Evolutionary conservation across 2,113 vertebrate species (phyloP).

Genomic region (Chascanopsetta lugubris): DNA sequence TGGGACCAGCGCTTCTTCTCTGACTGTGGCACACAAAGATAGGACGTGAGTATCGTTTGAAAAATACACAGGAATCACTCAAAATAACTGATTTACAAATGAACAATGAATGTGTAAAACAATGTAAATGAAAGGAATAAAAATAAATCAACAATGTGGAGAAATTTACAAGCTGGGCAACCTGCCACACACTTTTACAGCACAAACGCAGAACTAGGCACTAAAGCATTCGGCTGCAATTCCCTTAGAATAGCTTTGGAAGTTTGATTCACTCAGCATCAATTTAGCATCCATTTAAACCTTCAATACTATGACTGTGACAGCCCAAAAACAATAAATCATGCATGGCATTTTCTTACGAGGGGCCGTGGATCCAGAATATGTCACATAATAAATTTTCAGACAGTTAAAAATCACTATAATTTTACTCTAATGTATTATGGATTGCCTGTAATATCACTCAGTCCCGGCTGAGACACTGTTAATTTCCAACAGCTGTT

Average conservation of each 20-base stretch:
- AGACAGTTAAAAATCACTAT: constrained; percentile 99
- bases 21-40: constrained; percentile 72
- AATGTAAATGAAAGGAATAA: constrained; percentile 8
- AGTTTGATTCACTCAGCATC: constrained; percentile 88
- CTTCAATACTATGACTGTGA: constrained; percentile 90
- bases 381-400: constrained; percentile 96
- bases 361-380: constrained; percentile 93
- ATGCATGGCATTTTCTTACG: constrained; percentile 89
- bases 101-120: too few species aligned
- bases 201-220: constrained; percentile 41
- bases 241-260: constrained; percentile 85
- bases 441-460: constrained; percentile 99
- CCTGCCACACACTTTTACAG: constrained; percentile 30
- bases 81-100: too few species aligned
- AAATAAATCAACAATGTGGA: not conserved
- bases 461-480: constrained; percentile 94
- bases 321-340: constrained; percentile 90
- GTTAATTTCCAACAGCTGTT: constrained; percentile 99
- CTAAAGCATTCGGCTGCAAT: constrained; percentile 81
- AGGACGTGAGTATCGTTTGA: not conserved
- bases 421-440: constrained; percentile 99
- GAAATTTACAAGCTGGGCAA: not conserved
- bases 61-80: not conserved
- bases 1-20: constrained; percentile 84
- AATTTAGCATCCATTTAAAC: constrained; percentile 91